Base-by-base conservation (phyloP, 2,113 vertebrate genomes). In the Catharus minimus region DNA sequence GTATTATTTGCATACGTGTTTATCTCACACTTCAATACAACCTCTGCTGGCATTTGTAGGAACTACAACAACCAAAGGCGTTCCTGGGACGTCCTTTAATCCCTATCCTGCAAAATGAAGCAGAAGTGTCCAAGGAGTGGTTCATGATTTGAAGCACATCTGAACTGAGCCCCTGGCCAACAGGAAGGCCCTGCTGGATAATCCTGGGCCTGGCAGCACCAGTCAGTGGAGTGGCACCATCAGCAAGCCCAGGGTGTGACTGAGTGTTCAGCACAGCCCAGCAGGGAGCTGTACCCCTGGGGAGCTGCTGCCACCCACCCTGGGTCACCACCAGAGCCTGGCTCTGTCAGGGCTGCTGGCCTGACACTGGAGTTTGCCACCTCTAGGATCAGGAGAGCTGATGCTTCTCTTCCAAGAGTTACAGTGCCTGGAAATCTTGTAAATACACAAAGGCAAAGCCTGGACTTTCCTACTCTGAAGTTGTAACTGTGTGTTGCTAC, bases 21-120 rank as follows among this genome's bases (percentile, higher is more conserved):
- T 88, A 72, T 93, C 77, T 94, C 67, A 85, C 47, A 94, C 77
- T 93, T 95, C 89, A 66, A 5, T 87, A 82, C 81, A 93, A 64
- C 71, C 92, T 92, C 93, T 95, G 81, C 92, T 92, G 93, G 92
- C 66, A 49, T 69, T 86, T 76, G 67, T 44, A 82, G 82, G 86
- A 94, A 93, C 60, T 95, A 57, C 89, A 92, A 38, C 30, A 85
- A 92, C 55, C 20, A 49, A 32, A 30, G 2, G 4, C 47, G 32
- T 47, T 79, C 62, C 58, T 68, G 43, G 26, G 21, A 28, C 0
- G 0, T 74, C 26, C 41, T 90, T 78, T 74, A 53, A 32, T 57
- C 10, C 26, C 30, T 26, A 0, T 2, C 10, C 47, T 64, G 53
- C 36, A 64, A 77, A 80, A 88, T 0, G 0, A 72, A 61, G 46